Percentiles rank a stretch among this genome's conserved stretches.
Conservation (phyloP, 37 sponge, comb jelly and placozoan species). For the Hexactinellida sp. region DNA sequence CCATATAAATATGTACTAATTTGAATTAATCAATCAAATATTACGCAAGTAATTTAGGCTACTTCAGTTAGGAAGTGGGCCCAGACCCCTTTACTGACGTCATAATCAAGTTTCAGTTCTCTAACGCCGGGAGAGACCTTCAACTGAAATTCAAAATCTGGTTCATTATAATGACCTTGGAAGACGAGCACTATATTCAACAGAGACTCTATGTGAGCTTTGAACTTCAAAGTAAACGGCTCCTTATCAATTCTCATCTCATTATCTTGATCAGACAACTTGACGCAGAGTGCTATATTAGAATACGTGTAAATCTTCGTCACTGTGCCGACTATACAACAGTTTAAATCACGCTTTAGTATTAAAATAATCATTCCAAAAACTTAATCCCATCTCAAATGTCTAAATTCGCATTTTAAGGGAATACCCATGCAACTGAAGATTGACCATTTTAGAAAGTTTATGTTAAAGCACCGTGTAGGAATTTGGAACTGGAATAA, state of each 20-base stretch:
- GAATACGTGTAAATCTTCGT: background rate
- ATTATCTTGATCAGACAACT: background rate
- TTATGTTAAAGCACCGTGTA: too few relatives aligned
- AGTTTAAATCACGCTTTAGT: too few relatives aligned
- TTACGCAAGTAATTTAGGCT: too few relatives aligned
- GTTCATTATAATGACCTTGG: conserved; percentile 4
- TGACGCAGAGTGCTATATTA: background rate
- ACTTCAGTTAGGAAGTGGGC: background rate
- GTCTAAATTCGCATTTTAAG: too few relatives aligned
- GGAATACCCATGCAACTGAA: too few relatives aligned
- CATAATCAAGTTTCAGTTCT: background rate
- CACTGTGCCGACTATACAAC: too few relatives aligned
- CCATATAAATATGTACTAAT: too few relatives aligned
- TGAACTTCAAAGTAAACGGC: background rate
- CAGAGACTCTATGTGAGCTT: background rate
- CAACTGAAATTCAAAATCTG: background rate
- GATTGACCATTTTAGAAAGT: too few relatives aligned
- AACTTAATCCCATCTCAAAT: too few relatives aligned
- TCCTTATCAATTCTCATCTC: background rate
- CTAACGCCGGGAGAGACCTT: background rate
- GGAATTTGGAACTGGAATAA: too few relatives aligned
- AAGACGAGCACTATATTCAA: background rate
- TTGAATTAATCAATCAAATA: too few relatives aligned
- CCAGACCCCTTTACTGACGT: background rate
- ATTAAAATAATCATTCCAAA: too few relatives aligned